Conservation (phyloP, 2,797 vertebrate species). For the Sardinella longiceps region DNA sequence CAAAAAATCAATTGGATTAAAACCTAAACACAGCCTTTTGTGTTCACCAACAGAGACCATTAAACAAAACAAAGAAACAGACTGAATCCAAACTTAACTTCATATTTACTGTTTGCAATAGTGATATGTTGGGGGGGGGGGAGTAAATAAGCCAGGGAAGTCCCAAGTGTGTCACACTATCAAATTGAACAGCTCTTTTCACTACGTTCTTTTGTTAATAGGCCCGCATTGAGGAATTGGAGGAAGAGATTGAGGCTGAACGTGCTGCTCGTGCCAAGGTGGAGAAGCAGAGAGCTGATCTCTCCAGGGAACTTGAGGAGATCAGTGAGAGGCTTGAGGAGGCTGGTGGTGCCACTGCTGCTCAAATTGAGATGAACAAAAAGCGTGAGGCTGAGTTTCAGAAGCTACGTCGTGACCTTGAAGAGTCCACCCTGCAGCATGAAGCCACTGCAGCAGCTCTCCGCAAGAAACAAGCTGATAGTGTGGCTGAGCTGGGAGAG, state of each 20-base stretch:
- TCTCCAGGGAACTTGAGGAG: slow-evolving; percentile 86
- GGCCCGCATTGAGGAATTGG: slow-evolving; percentile 86
- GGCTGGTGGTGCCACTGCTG: slow-evolving; percentile 81
- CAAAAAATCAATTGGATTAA: no score
- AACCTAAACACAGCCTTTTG: neutral
- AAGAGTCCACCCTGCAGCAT: slow-evolving; percentile 87
- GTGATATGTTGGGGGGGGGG: no score
- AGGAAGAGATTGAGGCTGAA: slow-evolving; percentile 88
- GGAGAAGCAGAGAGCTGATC: slow-evolving; percentile 83
- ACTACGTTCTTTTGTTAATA: slow-evolving; percentile 47
- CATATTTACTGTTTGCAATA: no score
- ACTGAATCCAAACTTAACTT: no score
- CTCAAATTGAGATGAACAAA: slow-evolving; percentile 86
- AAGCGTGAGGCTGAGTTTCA: slow-evolving; percentile 87
- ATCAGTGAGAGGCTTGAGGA: slow-evolving; percentile 87
- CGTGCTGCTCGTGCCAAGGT: slow-evolving; percentile 75
- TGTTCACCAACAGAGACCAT: no score
- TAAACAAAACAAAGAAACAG: no score
- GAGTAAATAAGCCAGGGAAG: no score
- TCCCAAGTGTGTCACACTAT: no score
- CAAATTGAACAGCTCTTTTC: no score
- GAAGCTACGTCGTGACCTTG: slow-evolving; percentile 83
- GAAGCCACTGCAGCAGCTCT: slow-evolving; percentile 81
- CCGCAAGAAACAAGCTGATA: slow-evolving; percentile 86
- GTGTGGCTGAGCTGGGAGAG: slow-evolving; percentile 84